phyloP scores from a whole-genome alignment of 2,113 vertebrate species.

The Nipponia nippon region DNA sequence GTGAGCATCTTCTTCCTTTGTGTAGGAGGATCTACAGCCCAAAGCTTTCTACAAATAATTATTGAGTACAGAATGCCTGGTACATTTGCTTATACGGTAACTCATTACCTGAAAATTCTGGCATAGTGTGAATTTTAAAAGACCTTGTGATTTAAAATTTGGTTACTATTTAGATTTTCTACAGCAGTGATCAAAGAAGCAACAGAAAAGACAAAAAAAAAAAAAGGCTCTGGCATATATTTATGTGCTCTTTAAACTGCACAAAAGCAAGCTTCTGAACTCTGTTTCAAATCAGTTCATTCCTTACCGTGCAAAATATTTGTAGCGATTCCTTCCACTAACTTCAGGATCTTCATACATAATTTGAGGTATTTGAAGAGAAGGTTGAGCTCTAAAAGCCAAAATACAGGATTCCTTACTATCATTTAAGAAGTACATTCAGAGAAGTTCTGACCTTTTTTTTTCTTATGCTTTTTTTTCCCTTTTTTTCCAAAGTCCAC shows the following conservation, averaged over 20 bases:
- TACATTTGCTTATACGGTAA: not conserved
- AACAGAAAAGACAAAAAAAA: not conserved
- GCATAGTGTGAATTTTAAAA: not conserved
- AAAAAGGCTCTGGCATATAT: not conserved
- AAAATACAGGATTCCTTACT: constrained; percentile 19
- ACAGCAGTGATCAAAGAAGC: not conserved
- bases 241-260: not conserved
- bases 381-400: constrained; percentile 68
- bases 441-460: not conserved
- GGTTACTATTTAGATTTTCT: not conserved
- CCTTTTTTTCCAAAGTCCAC: not conserved
- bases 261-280: not conserved
- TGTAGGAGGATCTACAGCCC: not conserved
- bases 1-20: not conserved
- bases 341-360: constrained; percentile 69
- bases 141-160: not conserved
- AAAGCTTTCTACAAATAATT: not conserved
- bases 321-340: constrained; percentile 85
- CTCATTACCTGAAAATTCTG: not conserved
- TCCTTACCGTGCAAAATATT: constrained; percentile 86
- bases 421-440: not conserved
- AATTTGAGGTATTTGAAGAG: constrained; percentile 52
- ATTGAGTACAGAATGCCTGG: not conserved
- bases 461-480: not conserved
- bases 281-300: not conserved